phyloP scores from a whole-genome alignment of 1,140 invertebrate species.

The Sesamia nonagrioides region DNA sequence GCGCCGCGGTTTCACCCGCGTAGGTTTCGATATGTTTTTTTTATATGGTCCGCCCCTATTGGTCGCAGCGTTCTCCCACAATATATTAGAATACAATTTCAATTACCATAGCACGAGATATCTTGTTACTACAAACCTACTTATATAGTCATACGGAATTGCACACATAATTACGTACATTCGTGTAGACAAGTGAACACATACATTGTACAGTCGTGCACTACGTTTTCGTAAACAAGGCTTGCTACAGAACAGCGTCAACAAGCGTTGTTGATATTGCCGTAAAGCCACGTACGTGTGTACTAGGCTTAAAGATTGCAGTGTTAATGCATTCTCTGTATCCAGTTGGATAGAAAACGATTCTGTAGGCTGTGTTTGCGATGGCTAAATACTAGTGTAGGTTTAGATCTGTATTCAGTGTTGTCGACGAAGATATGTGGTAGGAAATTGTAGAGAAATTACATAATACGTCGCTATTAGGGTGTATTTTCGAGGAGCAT shows the following conservation, averaged over 20 bases:
- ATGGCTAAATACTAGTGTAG: not conserved
- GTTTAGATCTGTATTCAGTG: not conserved
- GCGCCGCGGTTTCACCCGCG: too few relatives aligned
- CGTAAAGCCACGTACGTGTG: constrained; percentile 26
- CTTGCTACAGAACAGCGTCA: constrained; percentile 31
- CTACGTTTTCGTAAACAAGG: constrained; percentile 39
- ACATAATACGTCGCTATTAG: too few relatives aligned
- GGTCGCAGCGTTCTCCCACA: too few relatives aligned
- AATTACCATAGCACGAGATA: not conserved
- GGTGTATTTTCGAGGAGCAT: too few relatives aligned
- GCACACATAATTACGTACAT: constrained; percentile 28
- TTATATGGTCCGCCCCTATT: too few relatives aligned
- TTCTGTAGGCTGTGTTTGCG: not conserved
- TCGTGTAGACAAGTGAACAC: constrained; percentile 34
- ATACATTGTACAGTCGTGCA: constrained; percentile 27
- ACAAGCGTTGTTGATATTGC: constrained; percentile 34
- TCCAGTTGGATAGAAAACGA: not conserved
- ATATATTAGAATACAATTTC: not conserved
- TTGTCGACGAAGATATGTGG: not conserved
- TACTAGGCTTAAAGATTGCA: constrained; percentile 34
- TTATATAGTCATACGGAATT: not conserved
- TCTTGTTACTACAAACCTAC: not conserved
- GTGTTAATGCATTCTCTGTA: constrained; percentile 6
- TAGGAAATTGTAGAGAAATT: not conserved
- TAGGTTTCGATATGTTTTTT: too few relatives aligned